A percentile compares a stretch with the other conserved stretches of the same genome.
These are phyloP conservation scores for Lacanobia wlatinum DNA, from an alignment of 2,888 invertebrate genomes.

Conservation along the genomic window DNA sequence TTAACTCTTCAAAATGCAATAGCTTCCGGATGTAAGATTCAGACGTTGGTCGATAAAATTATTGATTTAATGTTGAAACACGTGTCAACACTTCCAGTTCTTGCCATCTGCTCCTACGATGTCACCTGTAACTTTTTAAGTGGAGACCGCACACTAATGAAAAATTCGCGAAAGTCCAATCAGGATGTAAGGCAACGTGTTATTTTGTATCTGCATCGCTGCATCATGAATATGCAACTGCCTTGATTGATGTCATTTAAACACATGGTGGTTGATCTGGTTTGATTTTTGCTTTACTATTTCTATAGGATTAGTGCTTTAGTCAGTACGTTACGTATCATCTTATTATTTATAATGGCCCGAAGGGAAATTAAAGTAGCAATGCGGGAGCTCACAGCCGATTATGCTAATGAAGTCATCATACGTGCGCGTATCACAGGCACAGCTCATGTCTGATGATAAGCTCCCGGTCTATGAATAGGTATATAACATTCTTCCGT, in stretches of 20 bases:
- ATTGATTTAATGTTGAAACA: constrained; percentile 66
- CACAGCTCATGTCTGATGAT: constrained; percentile 1
- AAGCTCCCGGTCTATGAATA: constrained; percentile 10
- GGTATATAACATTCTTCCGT: no score
- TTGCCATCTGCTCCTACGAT: constrained; percentile 69
- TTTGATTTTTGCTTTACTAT: neutral
- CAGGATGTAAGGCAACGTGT: constrained; percentile 55
- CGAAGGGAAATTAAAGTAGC: constrained; percentile 26
- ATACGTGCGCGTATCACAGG: constrained; percentile 14
- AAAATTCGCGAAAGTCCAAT: constrained; percentile 62
- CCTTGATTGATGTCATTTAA: constrained; percentile 49
- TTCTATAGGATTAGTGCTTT: constrained; percentile 9
- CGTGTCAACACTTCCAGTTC: constrained; percentile 71
- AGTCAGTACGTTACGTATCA: constrained; percentile 8
- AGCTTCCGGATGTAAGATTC: constrained; percentile 48
- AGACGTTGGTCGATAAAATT: constrained; percentile 54
- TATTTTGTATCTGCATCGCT: constrained; percentile 54
- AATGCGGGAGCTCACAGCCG: constrained; percentile 29
- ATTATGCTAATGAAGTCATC: constrained; percentile 56
- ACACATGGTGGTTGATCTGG: constrained; percentile 19
- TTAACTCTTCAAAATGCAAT: constrained; percentile 64
- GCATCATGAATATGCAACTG: constrained; percentile 56
- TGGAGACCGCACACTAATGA: constrained; percentile 59
- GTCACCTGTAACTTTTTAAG: constrained; percentile 67
- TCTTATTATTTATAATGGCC: constrained; percentile 34